Evolutionary conservation across 2,797 vertebrate species (phyloP), one percentile per base, ranked within the genome.

Genomic region (Sebastes itinus): DNA sequence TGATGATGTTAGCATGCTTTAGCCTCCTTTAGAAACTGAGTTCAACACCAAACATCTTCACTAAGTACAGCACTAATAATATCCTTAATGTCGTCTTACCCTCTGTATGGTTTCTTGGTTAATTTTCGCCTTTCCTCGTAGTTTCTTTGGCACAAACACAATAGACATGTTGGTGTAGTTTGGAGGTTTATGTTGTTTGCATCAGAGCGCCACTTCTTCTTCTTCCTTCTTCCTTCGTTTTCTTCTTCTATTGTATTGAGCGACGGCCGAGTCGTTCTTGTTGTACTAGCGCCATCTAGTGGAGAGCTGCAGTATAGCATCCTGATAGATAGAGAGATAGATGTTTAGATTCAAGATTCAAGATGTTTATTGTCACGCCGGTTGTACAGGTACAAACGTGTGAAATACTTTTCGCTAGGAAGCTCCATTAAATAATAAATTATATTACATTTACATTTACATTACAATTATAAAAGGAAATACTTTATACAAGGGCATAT

Each of bases 31-130:
- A 3, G 13, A 42, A 30, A 67, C 27, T 9, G 23, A 11, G 13
- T 4, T 6, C 4, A 20, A 38, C 5, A 9, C 1, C 6, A 16
- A 18, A 18, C 4, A 42, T 10, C 6, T 18, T 1, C 13, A n/a
- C 8, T 0, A 22, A 16, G 10, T 14, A 16, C 6, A 30, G 2
- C 1, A 12, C 4, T 16, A 7, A 7, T 42, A 25, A 32, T 2
- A 1, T 2, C 2, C 1, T 22, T 4, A 3, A 2, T 5, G 1
- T 2, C 2, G 3, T 72, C 95, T 95, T 86, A 98, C 98, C 95
- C 96, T 93, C 78, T 98, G 97, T 73, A 99, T 96, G 0, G 96
- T 98, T 76, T 98, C 97, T 69, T 98, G 97, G 75, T 97, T 97
- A 56, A 98, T 95, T 89, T 96, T 96, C 0, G 96, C 97, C 54